Evolutionary conservation across 2,113 vertebrate genomes (phyloP).

Genomic region (Peromyscus maniculatus): DNA sequence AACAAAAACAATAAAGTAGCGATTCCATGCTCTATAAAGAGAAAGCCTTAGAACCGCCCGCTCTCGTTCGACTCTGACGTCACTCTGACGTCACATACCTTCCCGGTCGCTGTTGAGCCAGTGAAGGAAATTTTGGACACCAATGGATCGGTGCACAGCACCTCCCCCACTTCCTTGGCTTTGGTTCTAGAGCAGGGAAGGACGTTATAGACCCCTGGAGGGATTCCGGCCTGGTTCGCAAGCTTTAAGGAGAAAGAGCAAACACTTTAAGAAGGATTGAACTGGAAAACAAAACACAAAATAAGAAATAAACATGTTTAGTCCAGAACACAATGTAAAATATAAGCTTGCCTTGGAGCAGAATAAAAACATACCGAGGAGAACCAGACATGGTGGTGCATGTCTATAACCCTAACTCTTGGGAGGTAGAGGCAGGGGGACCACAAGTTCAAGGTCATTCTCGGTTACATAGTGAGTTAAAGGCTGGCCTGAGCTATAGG

Average conservation of each 20-base stretch:
- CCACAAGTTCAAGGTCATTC: background rate
- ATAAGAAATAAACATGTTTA: background rate
- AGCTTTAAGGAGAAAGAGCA: conserved; percentile 87
- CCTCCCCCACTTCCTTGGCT: conserved; percentile 91
- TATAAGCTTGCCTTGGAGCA: background rate
- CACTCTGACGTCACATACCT: conserved; percentile 86
- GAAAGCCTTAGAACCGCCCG: background rate
- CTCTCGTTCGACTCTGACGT: background rate
- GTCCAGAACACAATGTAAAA: background rate
- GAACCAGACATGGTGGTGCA: background rate
- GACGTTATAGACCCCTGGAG: conserved; percentile 95
- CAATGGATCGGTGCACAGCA: conserved; percentile 94
- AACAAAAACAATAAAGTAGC: background rate
- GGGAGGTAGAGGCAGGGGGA: background rate
- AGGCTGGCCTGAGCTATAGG: background rate
- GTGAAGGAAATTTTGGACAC: conserved; percentile 98
- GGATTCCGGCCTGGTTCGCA: conserved; percentile 94
- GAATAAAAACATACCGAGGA: background rate
- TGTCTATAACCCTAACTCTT: background rate
- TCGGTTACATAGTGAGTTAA: background rate
- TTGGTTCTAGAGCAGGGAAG: conserved; percentile 94
- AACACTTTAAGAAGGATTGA: background rate
- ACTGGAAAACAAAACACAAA: background rate
- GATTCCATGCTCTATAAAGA: background rate
- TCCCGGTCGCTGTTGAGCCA: conserved; percentile 97